Conservation (phyloP, 2,113 vertebrate species). For the Numida meleagris region DNA sequence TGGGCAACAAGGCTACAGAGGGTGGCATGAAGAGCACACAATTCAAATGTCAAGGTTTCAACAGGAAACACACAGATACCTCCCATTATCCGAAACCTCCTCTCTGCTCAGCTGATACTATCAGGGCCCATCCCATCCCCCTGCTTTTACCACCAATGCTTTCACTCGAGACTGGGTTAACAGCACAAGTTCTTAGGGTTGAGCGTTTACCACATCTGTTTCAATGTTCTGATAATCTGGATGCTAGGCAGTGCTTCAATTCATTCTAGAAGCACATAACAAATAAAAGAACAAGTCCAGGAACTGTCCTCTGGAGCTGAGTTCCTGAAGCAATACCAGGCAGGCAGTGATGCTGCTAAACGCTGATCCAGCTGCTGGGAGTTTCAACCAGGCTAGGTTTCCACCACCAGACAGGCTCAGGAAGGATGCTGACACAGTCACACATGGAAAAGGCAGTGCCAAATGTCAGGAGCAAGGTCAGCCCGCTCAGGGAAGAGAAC, state of each 20-base stretch:
- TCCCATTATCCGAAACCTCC: background rate
- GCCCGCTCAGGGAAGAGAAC: background rate
- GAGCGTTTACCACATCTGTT: background rate
- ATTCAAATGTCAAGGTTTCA: background rate
- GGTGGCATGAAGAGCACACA: background rate
- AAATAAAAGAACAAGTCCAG: background rate
- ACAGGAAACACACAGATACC: background rate
- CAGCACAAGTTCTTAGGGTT: background rate
- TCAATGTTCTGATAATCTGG: background rate
- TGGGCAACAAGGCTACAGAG: background rate
- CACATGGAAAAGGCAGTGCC: background rate
- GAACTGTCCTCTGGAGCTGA: background rate
- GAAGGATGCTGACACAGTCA: background rate
- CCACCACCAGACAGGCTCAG: background rate
- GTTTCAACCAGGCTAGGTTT: background rate
- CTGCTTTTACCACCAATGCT: background rate
- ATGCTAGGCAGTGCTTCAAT: background rate
- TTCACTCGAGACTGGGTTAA: background rate
- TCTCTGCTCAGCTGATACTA: background rate
- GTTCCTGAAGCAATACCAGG: background rate
- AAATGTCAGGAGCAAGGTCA: rapidly evolving
- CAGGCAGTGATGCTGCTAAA: background rate
- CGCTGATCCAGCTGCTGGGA: background rate
- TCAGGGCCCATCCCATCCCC: background rate
- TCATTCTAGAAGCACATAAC: background rate